phyloP scores from a whole-genome alignment of 2,888 invertebrate genomes.

The Amphipyra tragopoginis region DNA sequence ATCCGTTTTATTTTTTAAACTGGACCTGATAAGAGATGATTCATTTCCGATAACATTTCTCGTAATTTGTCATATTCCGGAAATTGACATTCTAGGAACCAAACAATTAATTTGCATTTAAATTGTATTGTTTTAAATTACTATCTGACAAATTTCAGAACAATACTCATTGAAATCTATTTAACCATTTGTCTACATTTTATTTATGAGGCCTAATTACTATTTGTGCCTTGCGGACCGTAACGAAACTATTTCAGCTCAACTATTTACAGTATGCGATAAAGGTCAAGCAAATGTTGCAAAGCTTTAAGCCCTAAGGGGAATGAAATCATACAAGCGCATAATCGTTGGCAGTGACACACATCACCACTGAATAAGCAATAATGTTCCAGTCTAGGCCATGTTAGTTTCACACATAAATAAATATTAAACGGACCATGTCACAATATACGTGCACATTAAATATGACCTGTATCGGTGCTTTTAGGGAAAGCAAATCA shows the following conservation, averaged over 20 bases:
- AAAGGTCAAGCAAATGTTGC: constrained; percentile 62
- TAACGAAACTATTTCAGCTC: constrained; percentile 29
- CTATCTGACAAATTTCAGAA: no score
- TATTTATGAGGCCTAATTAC: no score
- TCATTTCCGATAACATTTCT: no score
- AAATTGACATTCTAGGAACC: no score
- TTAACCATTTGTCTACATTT: no score
- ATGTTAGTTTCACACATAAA: constrained; percentile 75
- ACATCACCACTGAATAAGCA: constrained; percentile 77
- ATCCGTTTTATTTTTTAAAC: no score
- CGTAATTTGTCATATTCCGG: no score
- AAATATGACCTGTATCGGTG: constrained; percentile 40
- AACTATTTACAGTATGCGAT: constrained; percentile 40
- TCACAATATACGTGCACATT: constrained; percentile 54
- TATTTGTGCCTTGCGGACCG: neutral
- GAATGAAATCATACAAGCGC: constrained; percentile 75
- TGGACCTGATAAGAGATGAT: no score
- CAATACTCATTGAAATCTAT: no score
- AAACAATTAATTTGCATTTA: no score
- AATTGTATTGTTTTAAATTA: no score
- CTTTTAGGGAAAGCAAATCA: constrained; percentile 62
- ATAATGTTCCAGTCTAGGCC: constrained; percentile 73
- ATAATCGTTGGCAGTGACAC: constrained; percentile 84
- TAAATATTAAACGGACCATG: constrained; percentile 72
- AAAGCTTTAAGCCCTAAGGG: constrained; percentile 70